Base-by-base conservation (phyloP, 2,113 vertebrate genomes). In the Megaceryle torquata region DNA sequence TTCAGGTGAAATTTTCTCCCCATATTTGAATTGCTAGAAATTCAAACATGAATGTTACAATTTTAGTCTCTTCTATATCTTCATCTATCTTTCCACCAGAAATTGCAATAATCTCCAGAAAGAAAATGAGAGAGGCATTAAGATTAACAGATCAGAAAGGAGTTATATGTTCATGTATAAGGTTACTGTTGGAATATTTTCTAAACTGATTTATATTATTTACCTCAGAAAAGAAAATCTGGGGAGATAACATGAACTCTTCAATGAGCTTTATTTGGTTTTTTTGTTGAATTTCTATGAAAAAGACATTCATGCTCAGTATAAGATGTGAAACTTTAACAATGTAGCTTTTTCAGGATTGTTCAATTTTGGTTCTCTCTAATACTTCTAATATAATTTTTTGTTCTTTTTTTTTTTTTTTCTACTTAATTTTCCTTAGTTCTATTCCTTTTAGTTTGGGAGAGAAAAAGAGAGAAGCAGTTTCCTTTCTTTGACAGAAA, bases 151-250 rank as follows among this genome's bases (percentile, higher is more conserved):
- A 21, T 35, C 3, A 8, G 71, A 56, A 89, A 87, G 11, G 6
- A 56, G 11, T n/a, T 12, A 29, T 6, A 13, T 3, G 2, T 65
- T 81, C 4, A 22, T 50, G 26, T 0, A 0, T 35, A 24, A 78
- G 29, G 9, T 54, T 43, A 51, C 10, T 28, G 14, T 10, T 76
- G 16, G 35, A 82, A 68, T 0, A 4, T 35, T 56, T 86, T 75
- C 17, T 35, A 60, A 68, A 44, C 5, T 22, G 9, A 6, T 60
- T 15, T 17, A 8, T 39, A 28, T 61, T 74, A 24, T 43, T 64
- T 70, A 41, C 6, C n/a, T 4, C 9, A 75, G 46, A 43, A 84
- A 68, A 72, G 6, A 33, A 86, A 35, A 50, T 46, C 6, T 29
- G 6, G 5, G 31, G 33, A 37, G 2, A 41, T 21, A 51, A 29